Evolutionary conservation across 2,888 invertebrate species (phyloP).

Genomic region (Sphinx pinastri): DNA sequence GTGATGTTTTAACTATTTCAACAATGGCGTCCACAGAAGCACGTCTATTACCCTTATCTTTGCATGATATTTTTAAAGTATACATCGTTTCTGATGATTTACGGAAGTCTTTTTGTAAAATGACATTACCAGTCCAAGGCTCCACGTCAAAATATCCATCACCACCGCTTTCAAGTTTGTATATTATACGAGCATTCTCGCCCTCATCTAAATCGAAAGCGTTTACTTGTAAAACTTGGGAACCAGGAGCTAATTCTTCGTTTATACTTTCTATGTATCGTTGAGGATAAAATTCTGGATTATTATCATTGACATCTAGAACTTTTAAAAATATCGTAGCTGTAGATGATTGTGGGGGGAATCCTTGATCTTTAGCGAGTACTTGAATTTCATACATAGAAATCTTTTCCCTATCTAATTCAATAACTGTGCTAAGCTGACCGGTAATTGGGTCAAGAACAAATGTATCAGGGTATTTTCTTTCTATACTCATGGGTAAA

Average conservation of each 20-base stretch:
- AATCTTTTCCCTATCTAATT: conserved; percentile 92
- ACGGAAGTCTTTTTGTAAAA: conserved; percentile 86
- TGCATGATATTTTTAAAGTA: conserved; percentile 90
- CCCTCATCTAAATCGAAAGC: conserved; percentile 95
- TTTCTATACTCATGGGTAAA: conserved; percentile 89
- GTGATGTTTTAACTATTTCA: conserved; percentile 90
- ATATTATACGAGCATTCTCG: conserved; percentile 93
- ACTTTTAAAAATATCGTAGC: conserved; percentile 92
- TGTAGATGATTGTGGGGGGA: conserved; percentile 94
- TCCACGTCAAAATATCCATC: conserved; percentile 92
- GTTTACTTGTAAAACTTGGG: conserved; percentile 88
- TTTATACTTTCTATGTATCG: conserved; percentile 91
- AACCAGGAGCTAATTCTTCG: conserved; percentile 86
- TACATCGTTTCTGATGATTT: conserved; percentile 87
- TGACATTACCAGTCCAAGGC: conserved; percentile 89
- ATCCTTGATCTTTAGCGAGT: conserved; percentile 95
- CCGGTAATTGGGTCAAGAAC: conserved; percentile 93
- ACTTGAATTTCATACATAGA: conserved; percentile 92
- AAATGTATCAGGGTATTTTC: conserved; percentile 93
- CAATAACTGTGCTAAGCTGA: conserved; percentile 89
- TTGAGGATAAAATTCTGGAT: conserved; percentile 95
- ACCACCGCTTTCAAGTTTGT: conserved; percentile 90
- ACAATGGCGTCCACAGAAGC: conserved; percentile 90
- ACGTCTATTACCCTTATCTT: conserved; percentile 90
- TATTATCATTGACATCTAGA: conserved; percentile 96